Evolutionary conservation across 2,113 vertebrate species (phyloP), one percentile per base, ranked within the genome.

Genomic region (Tetrax tetrax): DNA sequence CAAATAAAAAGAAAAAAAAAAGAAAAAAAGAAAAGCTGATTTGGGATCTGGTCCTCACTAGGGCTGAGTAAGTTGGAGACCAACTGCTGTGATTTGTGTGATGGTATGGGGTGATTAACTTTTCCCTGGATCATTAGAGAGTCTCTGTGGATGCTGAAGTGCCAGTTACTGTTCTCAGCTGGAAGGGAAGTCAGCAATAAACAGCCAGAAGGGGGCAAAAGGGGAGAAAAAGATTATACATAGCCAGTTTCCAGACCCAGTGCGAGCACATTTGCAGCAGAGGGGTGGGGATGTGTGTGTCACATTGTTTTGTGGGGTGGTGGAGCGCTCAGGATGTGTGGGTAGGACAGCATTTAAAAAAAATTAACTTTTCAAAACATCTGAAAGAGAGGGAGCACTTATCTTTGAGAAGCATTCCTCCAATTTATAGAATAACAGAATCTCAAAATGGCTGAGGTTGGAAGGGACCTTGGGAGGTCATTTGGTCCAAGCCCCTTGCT

Each of bases 91-190:
- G 92, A 88, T 93, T 88, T 88, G 38, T 88, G 83, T 47, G 72
- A 83, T 86, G 29, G 83, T 93, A 43, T 1, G 3, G 60, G 94
- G 92, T 95, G 92, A 95, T 93, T 95, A 95, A 86, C 83, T 96
- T 94, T 88, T 68, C 79, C 43, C 37, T 71, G 88, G 85, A 92
- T 88, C 90, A 77, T 93, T 96, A 95, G 38, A 88, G 88, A 71
- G 71, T 88, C 90, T 95, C 93, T 48, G 71, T 86, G 56, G 85
- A 90, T 83, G 60, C 35, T 93, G 85, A 83, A 89, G 80, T 95
- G 83, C 90, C 85, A 78, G 86, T 94, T 92, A 92, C 90, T 87
- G 87, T 90, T 92, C 92, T 93, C 90, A 83, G 82, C 74, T 97
- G 93, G 90, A 93, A 94, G 54, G 47, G 94, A 43, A 86, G 60